Percentiles rank a stretch among this genome's conserved stretches.
phyloP scores from a whole-genome alignment of 1,140 invertebrate genomes.

The Bilobella aurantiaca region DNA sequence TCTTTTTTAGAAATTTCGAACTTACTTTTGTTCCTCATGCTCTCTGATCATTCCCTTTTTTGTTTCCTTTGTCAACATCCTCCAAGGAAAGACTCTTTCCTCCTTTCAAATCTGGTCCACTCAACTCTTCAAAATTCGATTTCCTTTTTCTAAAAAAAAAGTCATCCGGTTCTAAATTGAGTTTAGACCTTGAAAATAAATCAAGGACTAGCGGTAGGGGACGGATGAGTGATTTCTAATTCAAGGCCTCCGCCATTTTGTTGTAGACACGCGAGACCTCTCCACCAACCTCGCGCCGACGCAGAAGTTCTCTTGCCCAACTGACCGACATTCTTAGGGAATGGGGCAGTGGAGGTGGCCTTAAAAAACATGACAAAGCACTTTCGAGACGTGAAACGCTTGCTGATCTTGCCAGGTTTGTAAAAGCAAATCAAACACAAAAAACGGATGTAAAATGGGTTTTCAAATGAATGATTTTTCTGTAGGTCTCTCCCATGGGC shows the following conservation, averaged over 20 bases:
- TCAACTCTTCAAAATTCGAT: no score
- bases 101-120: no score
- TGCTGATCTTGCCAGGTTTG: constrained; percentile 59
- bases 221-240: no score
- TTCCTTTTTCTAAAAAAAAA: neutral
- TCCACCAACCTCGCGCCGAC: constrained; percentile 53
- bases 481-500: constrained; percentile 37
- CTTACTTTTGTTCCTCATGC: neutral
- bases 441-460: no score
- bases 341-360: constrained; percentile 57
- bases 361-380: constrained; percentile 35
- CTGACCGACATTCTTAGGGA: constrained; percentile 73
- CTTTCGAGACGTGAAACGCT: constrained; percentile 66
- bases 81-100: neutral
- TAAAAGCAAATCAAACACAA: no score
- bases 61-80: neutral
- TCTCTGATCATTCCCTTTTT: neutral
- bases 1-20: neutral
- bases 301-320: constrained; percentile 71
- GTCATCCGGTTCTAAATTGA: neutral
- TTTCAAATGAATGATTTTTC: neutral
- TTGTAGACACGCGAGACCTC: constrained; percentile 45
- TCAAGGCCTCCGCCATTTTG: no score
- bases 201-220: no score
- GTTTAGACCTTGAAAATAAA: no score